Base-by-base conservation (phyloP, 2,888 invertebrate species). In the Ectemnius continuus region DNA sequence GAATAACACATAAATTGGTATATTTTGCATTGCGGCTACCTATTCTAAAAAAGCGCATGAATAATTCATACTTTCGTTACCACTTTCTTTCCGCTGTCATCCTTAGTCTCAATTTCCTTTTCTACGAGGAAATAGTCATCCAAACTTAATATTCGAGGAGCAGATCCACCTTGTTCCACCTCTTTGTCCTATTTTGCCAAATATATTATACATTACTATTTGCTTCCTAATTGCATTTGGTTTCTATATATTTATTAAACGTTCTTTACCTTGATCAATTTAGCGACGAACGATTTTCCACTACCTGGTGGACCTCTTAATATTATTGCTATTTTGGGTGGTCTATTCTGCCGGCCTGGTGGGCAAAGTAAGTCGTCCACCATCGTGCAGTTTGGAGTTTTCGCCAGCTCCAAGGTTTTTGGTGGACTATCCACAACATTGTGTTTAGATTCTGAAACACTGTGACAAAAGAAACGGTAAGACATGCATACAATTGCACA, bases 121-220 rank as follows among this genome's bases (percentile, higher is more conserved):
- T 97, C 97, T 73, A 96, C 94, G 93, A 98, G 95, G 88, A 98
- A 99, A 91, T 99, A 99, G 91, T 99, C 98, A 90, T 99, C 98
- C 75, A 99, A 94, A 75, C 97, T 97, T 87, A 99, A 93, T 87
- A 99, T 97, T 81, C 98, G 93, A 0, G 97, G 97, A n/a, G 97
- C 95, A 70, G 95, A 95, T 4, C 97, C 97, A 56, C 96, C 96
- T 91, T 95, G 94, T 89, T 97, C 96, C 0, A 96, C 94, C 89
- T 94, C 94, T 84, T 93, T 94, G 75, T 94, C 94, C 94, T 94
- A 82, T 57, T 87, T 52, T 14, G 16, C 5, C 52, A 85, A 65
- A 67, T 68, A 8, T 20, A 23, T 23, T 23, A 23, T 36, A 36
- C 0, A 36, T 36, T 36, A 36, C 6, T 36, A 36, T 1, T 36